A percentile compares a stretch with the other conserved stretches of the same genome.
Conservation (phyloP, 2,888 invertebrate species). For the Cantharis flavilabris region DNA sequence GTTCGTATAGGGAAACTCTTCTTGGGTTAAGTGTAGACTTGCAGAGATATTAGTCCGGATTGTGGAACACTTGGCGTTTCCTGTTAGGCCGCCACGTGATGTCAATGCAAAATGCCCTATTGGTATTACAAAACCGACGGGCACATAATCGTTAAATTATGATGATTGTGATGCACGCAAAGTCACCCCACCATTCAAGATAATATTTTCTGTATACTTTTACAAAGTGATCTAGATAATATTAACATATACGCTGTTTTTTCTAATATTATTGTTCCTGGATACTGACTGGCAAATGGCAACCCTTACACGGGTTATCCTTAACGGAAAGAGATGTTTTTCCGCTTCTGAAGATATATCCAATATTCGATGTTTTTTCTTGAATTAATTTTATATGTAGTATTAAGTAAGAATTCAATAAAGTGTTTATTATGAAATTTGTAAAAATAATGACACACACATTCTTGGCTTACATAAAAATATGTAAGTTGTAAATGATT, state of each 20-base stretch:
- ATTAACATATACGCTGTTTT: background rate
- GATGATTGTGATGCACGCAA: background rate
- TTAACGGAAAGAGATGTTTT: too few relatives aligned
- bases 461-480: too few relatives aligned
- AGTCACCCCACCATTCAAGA: background rate
- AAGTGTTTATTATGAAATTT: too few relatives aligned
- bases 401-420: too few relatives aligned
- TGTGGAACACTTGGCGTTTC: constrained; percentile 30
- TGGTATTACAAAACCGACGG: constrained; percentile 22
- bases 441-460: too few relatives aligned
- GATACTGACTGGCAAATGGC: too few relatives aligned
- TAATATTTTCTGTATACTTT: background rate
- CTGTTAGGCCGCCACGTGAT: constrained; percentile 28
- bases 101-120: constrained; percentile 24
- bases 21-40: constrained; percentile 21
- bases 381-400: too few relatives aligned
- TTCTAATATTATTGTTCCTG: background rate
- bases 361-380: too few relatives aligned
- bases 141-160: constrained; percentile 27
- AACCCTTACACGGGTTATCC: too few relatives aligned
- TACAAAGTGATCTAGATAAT: background rate
- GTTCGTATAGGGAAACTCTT: constrained; percentile 17
- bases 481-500: too few relatives aligned
- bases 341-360: too few relatives aligned
- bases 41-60: constrained; percentile 27